Evolutionary conservation across 2,797 vertebrate genomes (phyloP).

Genomic region (Stomatorhinus walkeri): DNA sequence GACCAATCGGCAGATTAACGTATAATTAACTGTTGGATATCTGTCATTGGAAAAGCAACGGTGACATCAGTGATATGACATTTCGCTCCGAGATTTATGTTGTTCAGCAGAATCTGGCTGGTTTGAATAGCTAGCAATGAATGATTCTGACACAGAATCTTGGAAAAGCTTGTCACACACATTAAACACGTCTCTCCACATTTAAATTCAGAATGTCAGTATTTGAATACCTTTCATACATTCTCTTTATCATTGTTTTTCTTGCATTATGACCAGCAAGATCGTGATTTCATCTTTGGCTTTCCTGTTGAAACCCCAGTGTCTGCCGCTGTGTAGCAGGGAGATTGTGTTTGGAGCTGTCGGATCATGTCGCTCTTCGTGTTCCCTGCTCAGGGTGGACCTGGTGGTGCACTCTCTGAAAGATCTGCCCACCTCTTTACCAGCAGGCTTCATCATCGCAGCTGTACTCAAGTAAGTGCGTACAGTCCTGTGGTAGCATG

Average conservation of each 20-base stretch:
- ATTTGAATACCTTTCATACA: background rate
- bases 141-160: background rate
- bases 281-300: background rate
- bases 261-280: no score
- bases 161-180: background rate
- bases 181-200: background rate
- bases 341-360: background rate
- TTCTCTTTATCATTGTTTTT: background rate
- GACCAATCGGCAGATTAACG: background rate
- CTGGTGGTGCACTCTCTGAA: constrained; percentile 95
- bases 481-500: no score
- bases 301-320: background rate
- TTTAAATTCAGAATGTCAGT: background rate
- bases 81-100: background rate
- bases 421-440: constrained; percentile 88
- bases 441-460: constrained; percentile 85
- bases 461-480: constrained; percentile 83
- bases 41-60: background rate
- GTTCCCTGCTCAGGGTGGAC: constrained; percentile 69
- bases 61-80: background rate
- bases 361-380: background rate
- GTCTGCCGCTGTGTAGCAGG: background rate
- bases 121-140: background rate
- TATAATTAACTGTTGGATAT: background rate
- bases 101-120: background rate